Base-by-base conservation (phyloP, 2,113 vertebrate genomes). In the Sturnira hondurensis region DNA sequence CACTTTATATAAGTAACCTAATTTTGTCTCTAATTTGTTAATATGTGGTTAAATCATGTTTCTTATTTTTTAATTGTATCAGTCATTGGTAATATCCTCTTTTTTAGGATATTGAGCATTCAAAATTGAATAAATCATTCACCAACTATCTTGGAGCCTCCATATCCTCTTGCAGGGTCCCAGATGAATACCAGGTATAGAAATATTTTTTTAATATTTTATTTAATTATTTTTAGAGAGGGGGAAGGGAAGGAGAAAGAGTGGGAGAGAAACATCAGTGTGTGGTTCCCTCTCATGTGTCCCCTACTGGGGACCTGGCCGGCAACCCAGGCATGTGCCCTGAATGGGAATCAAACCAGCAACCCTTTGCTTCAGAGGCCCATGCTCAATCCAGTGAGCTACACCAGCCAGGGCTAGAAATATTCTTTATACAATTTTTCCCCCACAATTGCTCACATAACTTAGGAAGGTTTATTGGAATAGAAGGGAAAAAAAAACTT, bases 131-230 rank as follows among this genome's bases (percentile, higher is more conserved):
- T 86, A 95, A 89, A 36, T 94, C 76, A 77, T 84, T 97, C 28
- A 47, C 24, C 58, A 96, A 47, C 58, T 84, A 45, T 91, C 36
- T 96, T 94, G 96, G 91, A 98, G 31, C 33, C 87, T 82, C 26
- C 41, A 15, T 93, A 73, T 91, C 58, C 80, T 95, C 85, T 91
- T 92, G 31, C 67, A 67, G 95, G 95, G 10, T 71, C 84, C 17
- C 97, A 95, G 76, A 96, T 33, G 67, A 97, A 97, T 78, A 88
- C 83, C 74, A 98, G 98, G 98, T 98, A 98, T 68, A 68, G 12
- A 6, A 77, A 76, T 11, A 31, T 31, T 65, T 4, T 4, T 4
- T 94, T 43, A 89, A n/a, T n/a, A n/a, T n/a, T n/a, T n/a, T n/a
- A n/a, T n/a, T n/a, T n/a, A n/a, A n/a, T n/a, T n/a, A n/a, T n/a